phyloP scores from a whole-genome alignment of 2,888 invertebrate species.

The Pheosia gnoma region DNA sequence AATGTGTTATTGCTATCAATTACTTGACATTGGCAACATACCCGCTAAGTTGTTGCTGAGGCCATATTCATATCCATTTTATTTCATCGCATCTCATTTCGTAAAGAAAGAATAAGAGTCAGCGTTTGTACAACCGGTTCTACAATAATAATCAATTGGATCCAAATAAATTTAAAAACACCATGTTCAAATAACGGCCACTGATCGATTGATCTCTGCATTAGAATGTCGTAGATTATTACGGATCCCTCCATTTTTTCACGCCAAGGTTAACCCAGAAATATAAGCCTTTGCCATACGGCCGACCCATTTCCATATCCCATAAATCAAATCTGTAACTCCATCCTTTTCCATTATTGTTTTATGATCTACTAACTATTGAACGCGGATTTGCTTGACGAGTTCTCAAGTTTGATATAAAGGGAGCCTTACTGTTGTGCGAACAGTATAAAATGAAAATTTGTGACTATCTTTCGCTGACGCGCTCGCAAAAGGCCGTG shows the following conservation, averaged over 20 bases:
- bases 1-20: too few relatives aligned
- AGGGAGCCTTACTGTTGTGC: too few relatives aligned
- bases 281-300: slow-evolving; percentile 2
- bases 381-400: not conserved
- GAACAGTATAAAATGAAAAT: not conserved
- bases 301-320: slow-evolving; percentile 4
- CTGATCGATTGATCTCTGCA: not conserved
- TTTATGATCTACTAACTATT: not conserved
- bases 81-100: too few relatives aligned
- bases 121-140: too few relatives aligned
- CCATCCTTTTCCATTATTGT: not conserved
- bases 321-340: slow-evolving; percentile 4
- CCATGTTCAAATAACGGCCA: not conserved
- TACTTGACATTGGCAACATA: too few relatives aligned
- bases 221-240: not conserved
- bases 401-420: too few relatives aligned
- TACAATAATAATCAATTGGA: too few relatives aligned
- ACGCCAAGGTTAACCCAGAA: not conserved
- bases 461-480: not conserved
- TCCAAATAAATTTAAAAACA: not conserved
- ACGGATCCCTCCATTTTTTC: not conserved
- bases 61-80: too few relatives aligned
- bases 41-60: too few relatives aligned
- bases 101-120: too few relatives aligned
- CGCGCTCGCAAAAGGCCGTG: not conserved